These are phyloP conservation scores for Henricia sp. DNA, from an alignment of 53 echinoderm and acorn worm species.

Conservation along the genomic window DNA sequence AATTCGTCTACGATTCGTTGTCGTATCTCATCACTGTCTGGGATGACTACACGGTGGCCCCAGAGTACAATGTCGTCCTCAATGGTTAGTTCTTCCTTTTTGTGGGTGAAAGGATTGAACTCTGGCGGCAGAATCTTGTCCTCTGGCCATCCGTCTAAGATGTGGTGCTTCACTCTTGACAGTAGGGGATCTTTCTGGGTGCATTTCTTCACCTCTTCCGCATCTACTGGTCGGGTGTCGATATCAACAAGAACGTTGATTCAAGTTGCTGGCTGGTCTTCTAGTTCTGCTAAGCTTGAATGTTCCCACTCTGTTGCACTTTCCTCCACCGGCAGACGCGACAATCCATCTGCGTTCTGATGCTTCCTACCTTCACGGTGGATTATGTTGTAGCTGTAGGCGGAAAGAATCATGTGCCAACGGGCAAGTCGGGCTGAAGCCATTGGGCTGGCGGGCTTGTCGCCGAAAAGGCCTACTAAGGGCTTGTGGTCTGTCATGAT, in stretches of 20 bases:
- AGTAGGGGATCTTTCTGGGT: neutral
- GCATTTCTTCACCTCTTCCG: neutral
- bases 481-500: too few relatives aligned
- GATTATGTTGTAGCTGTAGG: too few relatives aligned
- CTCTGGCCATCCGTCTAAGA: neutral
- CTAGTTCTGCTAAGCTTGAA: too few relatives aligned
- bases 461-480: too few relatives aligned
- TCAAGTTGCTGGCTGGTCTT: too few relatives aligned
- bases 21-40: neutral
- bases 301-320: neutral
- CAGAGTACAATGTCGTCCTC: slow-evolving; percentile 19
- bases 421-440: too few relatives aligned
- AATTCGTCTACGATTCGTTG: slow-evolving; percentile 16
- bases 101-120: slow-evolving; percentile 2
- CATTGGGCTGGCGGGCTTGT: too few relatives aligned
- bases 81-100: neutral
- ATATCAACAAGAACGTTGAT: too few relatives aligned
- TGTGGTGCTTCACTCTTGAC: neutral
- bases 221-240: neutral
- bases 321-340: slow-evolving; percentile 18
- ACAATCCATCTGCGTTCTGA: too few relatives aligned
- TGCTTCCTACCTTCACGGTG: too few relatives aligned
- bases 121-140: neutral
- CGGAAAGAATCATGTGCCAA: too few relatives aligned
- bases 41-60: slow-evolving; percentile 34